These are phyloP conservation scores for Drosophila borborema DNA, from an alignment of 2,888 invertebrate genomes.

Conservation along the genomic window DNA sequence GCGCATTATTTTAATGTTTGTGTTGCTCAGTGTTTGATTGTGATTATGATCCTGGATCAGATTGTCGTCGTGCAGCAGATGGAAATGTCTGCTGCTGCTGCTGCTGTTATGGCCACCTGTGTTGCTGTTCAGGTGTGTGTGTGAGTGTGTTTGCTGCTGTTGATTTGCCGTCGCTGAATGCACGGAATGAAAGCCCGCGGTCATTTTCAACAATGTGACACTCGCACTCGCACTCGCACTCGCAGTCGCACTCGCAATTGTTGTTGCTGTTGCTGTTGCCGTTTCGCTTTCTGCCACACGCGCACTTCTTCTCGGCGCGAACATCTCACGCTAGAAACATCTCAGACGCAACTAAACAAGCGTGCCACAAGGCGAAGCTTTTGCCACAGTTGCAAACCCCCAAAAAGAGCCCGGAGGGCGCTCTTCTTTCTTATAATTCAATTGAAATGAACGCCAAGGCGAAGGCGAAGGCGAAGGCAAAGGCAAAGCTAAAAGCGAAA, in stretches of 20 bases:
- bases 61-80: constrained; percentile 36
- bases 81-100: constrained; percentile 19
- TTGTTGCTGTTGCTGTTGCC: constrained; percentile 49
- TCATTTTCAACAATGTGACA: constrained; percentile 74
- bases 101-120: constrained; percentile 11
- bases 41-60: constrained; percentile 58
- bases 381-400: constrained; percentile 15
- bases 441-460: constrained; percentile 64
- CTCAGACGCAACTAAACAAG: constrained; percentile 81
- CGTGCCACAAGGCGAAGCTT: constrained; percentile 60
- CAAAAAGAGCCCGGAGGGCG: constrained; percentile 30
- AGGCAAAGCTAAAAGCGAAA: constrained; percentile 50
- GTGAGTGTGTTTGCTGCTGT: constrained; percentile 31
- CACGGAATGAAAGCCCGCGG: constrained; percentile 78
- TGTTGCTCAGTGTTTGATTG: constrained; percentile 43
- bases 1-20: constrained; percentile 63
- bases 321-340: constrained; percentile 83
- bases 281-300: constrained; percentile 71
- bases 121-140: constrained; percentile 14
- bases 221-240: constrained; percentile 29
- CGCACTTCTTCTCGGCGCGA: constrained; percentile 75
- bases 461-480: constrained; percentile 30
- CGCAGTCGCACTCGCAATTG: constrained; percentile 14
- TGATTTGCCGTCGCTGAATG: constrained; percentile 81
- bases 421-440: constrained; percentile 61